phyloP scores from a whole-genome alignment of 2,888 invertebrate genomes.

The Heliconius ismenius region DNA sequence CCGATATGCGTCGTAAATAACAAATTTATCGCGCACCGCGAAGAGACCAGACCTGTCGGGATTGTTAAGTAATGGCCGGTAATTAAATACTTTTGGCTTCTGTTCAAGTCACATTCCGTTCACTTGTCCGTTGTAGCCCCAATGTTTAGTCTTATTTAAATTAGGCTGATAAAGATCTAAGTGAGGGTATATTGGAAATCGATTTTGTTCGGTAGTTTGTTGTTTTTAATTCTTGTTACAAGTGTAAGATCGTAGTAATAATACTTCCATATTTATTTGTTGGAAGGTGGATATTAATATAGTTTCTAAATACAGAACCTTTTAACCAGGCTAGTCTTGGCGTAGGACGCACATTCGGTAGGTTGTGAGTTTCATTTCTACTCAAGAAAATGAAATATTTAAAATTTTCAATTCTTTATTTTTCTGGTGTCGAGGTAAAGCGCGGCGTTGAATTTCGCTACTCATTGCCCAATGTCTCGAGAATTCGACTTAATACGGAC shows the following conservation, averaged over 20 bases:
- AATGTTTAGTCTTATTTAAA: slow-evolving; percentile 39
- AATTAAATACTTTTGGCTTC: slow-evolving; percentile 52
- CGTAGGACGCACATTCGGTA: too few relatives aligned
- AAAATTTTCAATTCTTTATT: too few relatives aligned
- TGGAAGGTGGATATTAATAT: not conserved
- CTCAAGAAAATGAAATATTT: too few relatives aligned
- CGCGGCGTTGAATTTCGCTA: too few relatives aligned
- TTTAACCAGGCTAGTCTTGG: too few relatives aligned
- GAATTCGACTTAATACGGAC: too few relatives aligned
- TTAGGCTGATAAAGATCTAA: slow-evolving; percentile 30
- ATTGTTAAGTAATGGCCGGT: slow-evolving; percentile 42
- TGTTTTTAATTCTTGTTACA: slow-evolving; percentile 13
- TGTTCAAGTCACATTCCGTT: slow-evolving; percentile 42
- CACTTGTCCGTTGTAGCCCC: slow-evolving; percentile 39
- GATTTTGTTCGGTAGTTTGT: slow-evolving; percentile 2
- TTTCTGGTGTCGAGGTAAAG: too few relatives aligned
- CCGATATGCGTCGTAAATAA: slow-evolving; percentile 56
- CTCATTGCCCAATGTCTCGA: too few relatives aligned
- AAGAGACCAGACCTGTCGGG: slow-evolving; percentile 40
- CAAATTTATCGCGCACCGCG: slow-evolving; percentile 55
- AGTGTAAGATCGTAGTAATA: not conserved
- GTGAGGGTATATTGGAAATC: not conserved
- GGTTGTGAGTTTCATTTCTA: too few relatives aligned
- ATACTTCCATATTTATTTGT: not conserved
- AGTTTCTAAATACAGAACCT: not conserved